Evolutionary conservation across 2,113 vertebrate species (phyloP), one percentile per base, ranked within the genome.

Genomic region (Sylvia atricapilla): DNA sequence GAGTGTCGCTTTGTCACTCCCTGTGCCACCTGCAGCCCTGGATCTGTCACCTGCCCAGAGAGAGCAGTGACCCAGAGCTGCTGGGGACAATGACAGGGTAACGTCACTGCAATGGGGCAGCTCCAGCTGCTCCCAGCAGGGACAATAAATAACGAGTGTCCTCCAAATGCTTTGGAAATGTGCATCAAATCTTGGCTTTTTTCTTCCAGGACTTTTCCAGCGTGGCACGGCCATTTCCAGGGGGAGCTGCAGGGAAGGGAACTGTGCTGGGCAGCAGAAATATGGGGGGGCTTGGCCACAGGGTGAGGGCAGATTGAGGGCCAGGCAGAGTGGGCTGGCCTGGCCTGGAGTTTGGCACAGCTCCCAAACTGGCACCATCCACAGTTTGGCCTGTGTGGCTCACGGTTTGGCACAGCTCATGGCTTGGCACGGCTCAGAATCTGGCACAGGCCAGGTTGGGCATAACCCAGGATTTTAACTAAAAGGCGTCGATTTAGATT

Each of bases 211-310:
- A 22, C 9, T 78, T 66, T 70, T 14, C 64, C 31, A 20, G 28
- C 30, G 0, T 4, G 27, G 8, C 53, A 3, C 0, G 1, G 58
- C 7, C 2, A 0, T 15, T 53, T 15, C 39, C 22, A 15, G 22
- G 53, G 33, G 31, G n/a, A 18, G 31, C 49, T 31, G 27, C 44
- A 46, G 72, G 27, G 76, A 20, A 30, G 15, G 49, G 60, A 39
- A 3, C 8, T 0, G 5, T 2, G 1, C 25, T 7, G 50, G 33
- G 55, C 25, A 33, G 30, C 30, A 30, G 25, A 11, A 27, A n/a
- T 10, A 0, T 0, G 2, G 13, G 4, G 11, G 33, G 39, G 6
- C 13, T 37, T 44, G 46, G 49, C 13, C 2, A 5, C 15, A 13
- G 25, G 8, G 10, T 19, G 75, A 41, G 67, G 59, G 27, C 64